These are phyloP conservation scores for Escarpia spicata DNA, from an alignment of 2,888 invertebrate species.

Conservation along the genomic window DNA sequence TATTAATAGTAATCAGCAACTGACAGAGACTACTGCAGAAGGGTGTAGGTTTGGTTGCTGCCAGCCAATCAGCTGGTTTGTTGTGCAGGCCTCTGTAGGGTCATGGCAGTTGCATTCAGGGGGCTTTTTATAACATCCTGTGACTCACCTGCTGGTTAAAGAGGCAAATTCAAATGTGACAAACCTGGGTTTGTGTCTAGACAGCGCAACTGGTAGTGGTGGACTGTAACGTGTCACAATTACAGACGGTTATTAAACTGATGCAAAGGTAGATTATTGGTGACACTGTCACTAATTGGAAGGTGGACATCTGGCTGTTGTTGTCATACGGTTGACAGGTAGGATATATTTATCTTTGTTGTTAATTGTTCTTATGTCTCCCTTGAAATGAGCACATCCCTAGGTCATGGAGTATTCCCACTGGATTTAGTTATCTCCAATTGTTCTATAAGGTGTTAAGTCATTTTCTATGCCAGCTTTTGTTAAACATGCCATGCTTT, in stretches of 20 bases:
- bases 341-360: neutral
- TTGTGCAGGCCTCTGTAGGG: neutral
- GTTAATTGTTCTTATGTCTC: neutral
- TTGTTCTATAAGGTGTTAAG: neutral
- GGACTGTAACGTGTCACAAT: neutral
- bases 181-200: neutral
- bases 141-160: neutral
- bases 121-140: neutral
- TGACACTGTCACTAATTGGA: neutral
- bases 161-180: neutral
- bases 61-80: neutral
- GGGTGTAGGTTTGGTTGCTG: neutral
- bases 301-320: neutral
- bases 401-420: neutral
- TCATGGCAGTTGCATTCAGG: neutral
- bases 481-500: neutral
- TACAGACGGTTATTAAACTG: neutral
- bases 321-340: neutral
- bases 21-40: neutral
- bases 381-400: neutral
- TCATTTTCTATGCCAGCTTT: neutral
- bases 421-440: neutral
- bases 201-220: neutral
- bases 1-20: neutral
- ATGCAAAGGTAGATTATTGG: neutral